Conservation (phyloP, 2,113 vertebrate genomes). For the Fregetta grallaria region DNA sequence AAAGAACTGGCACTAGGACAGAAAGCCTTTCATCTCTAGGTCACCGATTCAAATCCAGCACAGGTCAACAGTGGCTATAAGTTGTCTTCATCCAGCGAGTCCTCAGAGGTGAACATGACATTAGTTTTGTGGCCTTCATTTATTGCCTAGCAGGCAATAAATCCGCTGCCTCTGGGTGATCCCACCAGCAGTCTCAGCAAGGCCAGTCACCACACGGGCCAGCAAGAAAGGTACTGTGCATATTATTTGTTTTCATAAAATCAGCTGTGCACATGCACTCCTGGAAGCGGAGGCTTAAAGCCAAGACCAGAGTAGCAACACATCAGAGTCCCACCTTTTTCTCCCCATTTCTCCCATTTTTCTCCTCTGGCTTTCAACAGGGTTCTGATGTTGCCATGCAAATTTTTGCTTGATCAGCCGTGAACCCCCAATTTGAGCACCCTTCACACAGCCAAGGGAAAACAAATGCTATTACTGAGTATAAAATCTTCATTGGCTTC, state of each 20-base stretch:
- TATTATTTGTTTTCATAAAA: background rate
- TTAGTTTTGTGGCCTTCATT: background rate
- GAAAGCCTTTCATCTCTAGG: conserved; percentile 20
- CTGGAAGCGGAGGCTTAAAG: background rate
- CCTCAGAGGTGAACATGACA: background rate
- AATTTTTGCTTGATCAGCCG: background rate
- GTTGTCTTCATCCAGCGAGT: background rate
- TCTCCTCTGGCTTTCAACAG: background rate
- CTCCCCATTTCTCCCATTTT: background rate
- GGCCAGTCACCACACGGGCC: background rate
- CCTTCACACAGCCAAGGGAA: background rate
- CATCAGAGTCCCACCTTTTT: background rate
- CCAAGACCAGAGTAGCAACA: background rate
- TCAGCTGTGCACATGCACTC: fast-evolving
- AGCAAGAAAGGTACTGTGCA: background rate
- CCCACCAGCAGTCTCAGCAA: background rate
- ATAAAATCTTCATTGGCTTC: background rate
- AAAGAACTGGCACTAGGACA: background rate
- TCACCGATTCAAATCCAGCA: background rate
- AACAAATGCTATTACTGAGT: background rate
- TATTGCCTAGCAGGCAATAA: background rate
- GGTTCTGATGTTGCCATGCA: background rate
- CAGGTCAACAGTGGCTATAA: background rate
- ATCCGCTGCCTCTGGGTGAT: background rate
- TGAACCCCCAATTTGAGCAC: background rate